These are phyloP conservation scores for Pogonocichla stellata DNA, from an alignment of 2,113 vertebrate species.

Conservation along the genomic window DNA sequence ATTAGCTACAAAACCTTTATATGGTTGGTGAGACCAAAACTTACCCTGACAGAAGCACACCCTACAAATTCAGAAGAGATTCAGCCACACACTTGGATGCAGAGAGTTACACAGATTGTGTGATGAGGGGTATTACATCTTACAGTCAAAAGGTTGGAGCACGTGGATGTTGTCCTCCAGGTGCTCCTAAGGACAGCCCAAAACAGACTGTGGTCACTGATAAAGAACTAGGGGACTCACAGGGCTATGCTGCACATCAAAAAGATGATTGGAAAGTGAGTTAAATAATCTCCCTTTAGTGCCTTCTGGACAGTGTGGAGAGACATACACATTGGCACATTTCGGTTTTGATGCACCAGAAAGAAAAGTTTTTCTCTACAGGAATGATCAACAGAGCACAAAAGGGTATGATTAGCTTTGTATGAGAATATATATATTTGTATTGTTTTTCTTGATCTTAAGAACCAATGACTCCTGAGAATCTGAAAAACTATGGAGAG, in stretches of 20 bases:
- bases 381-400: not conserved
- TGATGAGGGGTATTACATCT: not conserved
- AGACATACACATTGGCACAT: not conserved
- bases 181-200: not conserved
- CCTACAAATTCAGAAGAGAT: not conserved
- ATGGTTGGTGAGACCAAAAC: not conserved
- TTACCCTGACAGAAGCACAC: not conserved
- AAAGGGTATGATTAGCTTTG: not conserved
- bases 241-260: not conserved
- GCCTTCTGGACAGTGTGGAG: not conserved
- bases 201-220: not conserved
- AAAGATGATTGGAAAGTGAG: not conserved
- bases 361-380: not conserved
- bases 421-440: not conserved
- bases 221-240: not conserved
- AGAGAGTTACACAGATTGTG: not conserved
- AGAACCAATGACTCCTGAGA: not conserved
- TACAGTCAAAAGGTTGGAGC: rapidly evolving
- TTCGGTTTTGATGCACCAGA: not conserved
- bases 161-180: not conserved
- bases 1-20: not conserved
- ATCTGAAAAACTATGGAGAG: not conserved
- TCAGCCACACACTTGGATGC: not conserved
- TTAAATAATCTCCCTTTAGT: not conserved
- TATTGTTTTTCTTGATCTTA: not conserved